A percentile compares a stretch with the other conserved stretches of the same genome.
Conservation (phyloP, 2,797 vertebrate genomes). For the Silurus aristotelis region DNA sequence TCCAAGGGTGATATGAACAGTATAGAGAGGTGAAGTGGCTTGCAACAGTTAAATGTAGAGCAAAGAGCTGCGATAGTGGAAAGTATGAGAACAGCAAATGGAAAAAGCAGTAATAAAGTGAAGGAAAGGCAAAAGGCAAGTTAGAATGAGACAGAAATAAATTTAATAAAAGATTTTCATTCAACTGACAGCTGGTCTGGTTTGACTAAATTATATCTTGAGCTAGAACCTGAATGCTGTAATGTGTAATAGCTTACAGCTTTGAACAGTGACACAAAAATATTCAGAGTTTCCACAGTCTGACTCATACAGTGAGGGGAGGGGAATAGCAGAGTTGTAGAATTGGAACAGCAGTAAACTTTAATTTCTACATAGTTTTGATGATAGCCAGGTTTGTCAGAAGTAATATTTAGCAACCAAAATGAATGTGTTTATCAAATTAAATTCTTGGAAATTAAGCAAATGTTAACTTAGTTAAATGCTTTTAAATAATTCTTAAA, state of each 20-base stretch:
- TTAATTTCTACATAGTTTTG: background rate
- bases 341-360: background rate
- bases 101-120: background rate
- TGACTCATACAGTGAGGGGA: conserved; percentile 60
- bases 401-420: background rate
- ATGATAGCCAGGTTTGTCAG: background rate
- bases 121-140: conserved; percentile 20
- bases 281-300: conserved; percentile 81
- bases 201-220: conserved; percentile 56
- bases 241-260: conserved; percentile 75
- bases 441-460: background rate
- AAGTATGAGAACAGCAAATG: conserved; percentile 17
- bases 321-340: conserved; percentile 9
- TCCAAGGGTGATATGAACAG: background rate
- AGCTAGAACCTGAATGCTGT: conserved; percentile 66
- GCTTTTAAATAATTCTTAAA: background rate
- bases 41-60: conserved; percentile 49
- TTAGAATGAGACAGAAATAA: conserved; percentile 18
- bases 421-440: background rate
- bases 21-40: background rate
- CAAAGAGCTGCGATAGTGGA: conserved; percentile 36
- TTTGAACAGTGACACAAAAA: conserved; percentile 72
- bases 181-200: conserved; percentile 48
- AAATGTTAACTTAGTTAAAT: background rate
- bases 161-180: conserved; percentile 5